Evolutionary conservation across 2,888 invertebrate species (phyloP), one percentile per base, ranked within the genome.

Genomic region (Vesta saturnalis): DNA sequence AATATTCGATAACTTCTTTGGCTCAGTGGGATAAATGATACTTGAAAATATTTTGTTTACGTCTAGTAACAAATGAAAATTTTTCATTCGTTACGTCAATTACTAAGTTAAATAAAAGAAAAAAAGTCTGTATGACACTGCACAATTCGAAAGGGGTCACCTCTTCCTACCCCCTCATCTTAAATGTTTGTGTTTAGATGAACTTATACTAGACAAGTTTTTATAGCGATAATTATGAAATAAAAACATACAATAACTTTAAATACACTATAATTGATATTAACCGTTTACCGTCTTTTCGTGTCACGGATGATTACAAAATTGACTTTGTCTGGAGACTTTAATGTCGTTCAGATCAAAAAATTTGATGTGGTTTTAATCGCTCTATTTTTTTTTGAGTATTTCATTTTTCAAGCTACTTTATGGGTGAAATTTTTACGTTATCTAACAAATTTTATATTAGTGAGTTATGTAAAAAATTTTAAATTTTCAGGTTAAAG

Each of bases 41-140:
- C 23, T 23, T 23, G 23, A 23, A 3, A 8, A 8, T 23, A 23
- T 39, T 39, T 39, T 39, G 39, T 39, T 39, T 39, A 39, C 39
- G 39, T 39, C 39, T 39, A 39, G 39, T n/a, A 39, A 39, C 39
- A 39, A 39, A n/a, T n/a, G n/a, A n/a, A n/a, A n/a, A n/a, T n/a
- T n/a, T n/a, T n/a, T n/a, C n/a, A n/a, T n/a, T 39, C n/a, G 8
- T 39, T 23, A 23, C 23, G 23, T 23, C n/a, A 12, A 39, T 39
- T 39, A 5, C 23, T n/a, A 23, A 39, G 39, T 39, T 39, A n/a
- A n/a, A 23, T 23, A 8, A 5, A 23, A 3, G 8, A 23, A 23
- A 23, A 39, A 39, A 10, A 39, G 39, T 39, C n/a, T n/a, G n/a
- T n/a, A 39, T 39, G 39, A 39, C 39, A 39, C 39, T 39, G 39